Conservation (phyloP, 2,797 vertebrate genomes). For the Fistularia commersonii region DNA sequence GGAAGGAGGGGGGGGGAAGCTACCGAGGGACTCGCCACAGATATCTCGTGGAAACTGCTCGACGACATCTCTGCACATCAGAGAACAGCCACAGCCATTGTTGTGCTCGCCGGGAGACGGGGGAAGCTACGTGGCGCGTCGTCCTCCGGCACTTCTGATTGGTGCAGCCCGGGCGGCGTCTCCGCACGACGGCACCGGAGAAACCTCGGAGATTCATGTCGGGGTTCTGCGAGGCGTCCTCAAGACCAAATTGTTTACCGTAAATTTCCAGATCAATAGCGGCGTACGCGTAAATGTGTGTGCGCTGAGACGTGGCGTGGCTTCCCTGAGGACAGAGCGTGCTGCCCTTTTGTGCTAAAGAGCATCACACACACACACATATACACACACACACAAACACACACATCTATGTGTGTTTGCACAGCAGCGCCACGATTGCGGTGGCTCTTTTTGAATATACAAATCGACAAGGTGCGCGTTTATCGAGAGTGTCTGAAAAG, state of each 20-base stretch:
- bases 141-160: slow-evolving; percentile 42
- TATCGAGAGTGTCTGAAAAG: too few species aligned
- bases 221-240: slow-evolving; percentile 8
- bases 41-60: slow-evolving; percentile 76
- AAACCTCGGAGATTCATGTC: slow-evolving; percentile 18
- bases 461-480: too few species aligned
- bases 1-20: slow-evolving; percentile 30
- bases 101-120: slow-evolving; percentile 51
- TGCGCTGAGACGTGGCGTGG: not conserved
- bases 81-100: slow-evolving; percentile 76
- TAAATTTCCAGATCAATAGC: slow-evolving; percentile 13
- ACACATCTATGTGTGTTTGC: slow-evolving; percentile 10
- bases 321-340: too few species aligned
- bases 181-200: too few species aligned
- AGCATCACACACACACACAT: slow-evolving; percentile 3
- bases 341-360: not conserved
- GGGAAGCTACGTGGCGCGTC: slow-evolving; percentile 42
- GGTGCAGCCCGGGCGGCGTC: slow-evolving; percentile 28
- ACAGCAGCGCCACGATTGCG: slow-evolving; percentile 23
- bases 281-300: too few species aligned
- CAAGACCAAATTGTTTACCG: slow-evolving; percentile 2
- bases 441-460: too few species aligned
- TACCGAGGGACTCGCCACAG: slow-evolving; percentile 71
- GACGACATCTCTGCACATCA: slow-evolving; percentile 71
- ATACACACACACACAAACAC: slow-evolving; percentile 9